Percentiles rank a stretch among this genome's conserved stretches.
These are phyloP conservation scores for Peromyscus eremicus DNA, from an alignment of 2,797 vertebrate genomes.

Conservation along the genomic window DNA sequence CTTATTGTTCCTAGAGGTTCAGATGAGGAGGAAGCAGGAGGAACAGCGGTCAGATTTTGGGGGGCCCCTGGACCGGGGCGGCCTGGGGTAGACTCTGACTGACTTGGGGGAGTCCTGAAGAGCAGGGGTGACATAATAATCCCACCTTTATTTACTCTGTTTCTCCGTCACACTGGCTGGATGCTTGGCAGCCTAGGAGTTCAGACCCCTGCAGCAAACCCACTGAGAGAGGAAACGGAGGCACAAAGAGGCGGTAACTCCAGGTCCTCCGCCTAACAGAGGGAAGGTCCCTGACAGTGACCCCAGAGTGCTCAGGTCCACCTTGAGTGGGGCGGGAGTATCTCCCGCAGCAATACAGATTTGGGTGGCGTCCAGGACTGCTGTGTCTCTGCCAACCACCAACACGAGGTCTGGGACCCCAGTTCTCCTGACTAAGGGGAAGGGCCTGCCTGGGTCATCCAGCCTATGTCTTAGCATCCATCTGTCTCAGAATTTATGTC, in stretches of 20 bases:
- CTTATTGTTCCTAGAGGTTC: slow-evolving; percentile 84
- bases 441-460: too few species aligned
- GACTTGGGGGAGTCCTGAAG: neutral
- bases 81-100: neutral
- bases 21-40: neutral
- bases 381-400: neutral
- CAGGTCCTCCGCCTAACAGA: neutral
- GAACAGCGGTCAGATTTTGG: neutral
- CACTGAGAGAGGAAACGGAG: slow-evolving; percentile 51
- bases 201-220: neutral
- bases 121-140: neutral
- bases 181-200: neutral
- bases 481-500: neutral
- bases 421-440: neutral
- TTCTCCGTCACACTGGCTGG: neutral
- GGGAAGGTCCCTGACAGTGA: neutral
- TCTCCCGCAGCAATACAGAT: neutral
- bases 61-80: neutral
- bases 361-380: neutral
- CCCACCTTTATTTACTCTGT: neutral
- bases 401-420: neutral
- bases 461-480: neutral
- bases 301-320: neutral
- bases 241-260: slow-evolving; percentile 4
- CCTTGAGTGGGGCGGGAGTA: accelerated